A percentile compares a stretch with the other conserved stretches of the same genome.
These are phyloP conservation scores for Sebastes kiyomatsui DNA, from an alignment of 2,797 vertebrate species.

Conservation along the genomic window DNA sequence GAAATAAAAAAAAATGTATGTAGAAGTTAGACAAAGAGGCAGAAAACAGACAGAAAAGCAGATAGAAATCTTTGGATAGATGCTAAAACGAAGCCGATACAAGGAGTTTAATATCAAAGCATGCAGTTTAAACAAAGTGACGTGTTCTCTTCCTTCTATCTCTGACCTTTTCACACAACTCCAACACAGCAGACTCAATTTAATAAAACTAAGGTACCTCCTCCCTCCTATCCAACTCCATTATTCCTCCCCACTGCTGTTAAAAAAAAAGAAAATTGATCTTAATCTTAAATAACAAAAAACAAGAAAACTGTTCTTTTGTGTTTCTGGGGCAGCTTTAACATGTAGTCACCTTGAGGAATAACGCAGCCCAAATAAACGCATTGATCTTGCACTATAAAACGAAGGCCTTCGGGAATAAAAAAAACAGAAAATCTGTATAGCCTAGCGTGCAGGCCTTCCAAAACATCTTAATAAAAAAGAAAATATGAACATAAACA, in stretches of 20 bases:
- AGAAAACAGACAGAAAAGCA: background rate
- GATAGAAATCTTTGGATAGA: background rate
- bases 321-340: conserved; percentile 68
- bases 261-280: conserved; percentile 48
- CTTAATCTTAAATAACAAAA: conserved; percentile 68
- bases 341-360: conserved; percentile 76
- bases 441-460: conserved; percentile 4
- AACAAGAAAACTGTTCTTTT: conserved; percentile 64
- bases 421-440: conserved; percentile 8
- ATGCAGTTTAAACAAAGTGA: conserved; percentile 30
- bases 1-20: background rate
- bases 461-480: conserved; percentile 62
- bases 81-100: background rate
- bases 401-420: conserved; percentile 62
- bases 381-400: conserved; percentile 74
- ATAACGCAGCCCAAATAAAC: conserved; percentile 61
- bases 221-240: conserved; percentile 35
- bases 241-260: conserved; percentile 27
- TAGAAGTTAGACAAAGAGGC: background rate
- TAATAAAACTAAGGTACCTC: conserved; percentile 49
- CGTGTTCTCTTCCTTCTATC: conserved; percentile 5
- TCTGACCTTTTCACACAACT: conserved; percentile 44
- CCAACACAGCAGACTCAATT: conserved; percentile 56
- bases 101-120: conserved; percentile 19
- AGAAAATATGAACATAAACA: conserved; percentile 63